Conservation (phyloP, 2,797 vertebrate genomes). For the Catharus ustulatus region DNA sequence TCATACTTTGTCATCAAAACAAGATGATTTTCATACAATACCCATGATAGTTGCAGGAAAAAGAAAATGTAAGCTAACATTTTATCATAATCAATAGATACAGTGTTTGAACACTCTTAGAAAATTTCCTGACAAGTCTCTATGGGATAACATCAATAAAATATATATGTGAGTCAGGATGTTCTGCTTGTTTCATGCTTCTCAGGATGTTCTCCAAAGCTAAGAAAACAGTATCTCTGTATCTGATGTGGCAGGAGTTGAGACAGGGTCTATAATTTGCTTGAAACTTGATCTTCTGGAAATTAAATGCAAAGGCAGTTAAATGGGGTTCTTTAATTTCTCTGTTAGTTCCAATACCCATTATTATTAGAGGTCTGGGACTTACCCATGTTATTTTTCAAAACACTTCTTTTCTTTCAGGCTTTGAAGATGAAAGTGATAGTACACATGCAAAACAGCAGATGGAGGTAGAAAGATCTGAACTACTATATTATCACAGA, state of each 20-base stretch:
- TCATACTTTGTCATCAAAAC: not conserved
- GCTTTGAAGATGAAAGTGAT: not conserved
- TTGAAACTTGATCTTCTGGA: not conserved
- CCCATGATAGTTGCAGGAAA: not conserved
- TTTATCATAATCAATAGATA: not conserved
- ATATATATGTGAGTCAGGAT: not conserved
- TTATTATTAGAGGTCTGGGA: not conserved
- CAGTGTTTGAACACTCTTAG: not conserved
- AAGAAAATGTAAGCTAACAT: not conserved
- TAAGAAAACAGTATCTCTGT: not conserved
- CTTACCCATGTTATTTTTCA: not conserved
- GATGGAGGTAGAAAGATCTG: slow-evolving; percentile 23
- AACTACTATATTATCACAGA: not conserved
- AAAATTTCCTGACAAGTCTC: not conserved
- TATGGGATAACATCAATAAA: not conserved
- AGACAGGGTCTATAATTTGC: not conserved
- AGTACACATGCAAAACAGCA: not conserved
- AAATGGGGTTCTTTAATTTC: not conserved
- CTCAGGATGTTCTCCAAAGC: not conserved
- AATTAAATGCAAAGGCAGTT: not conserved
- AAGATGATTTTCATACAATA: not conserved
- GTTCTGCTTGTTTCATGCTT: not conserved
- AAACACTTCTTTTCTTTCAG: not conserved
- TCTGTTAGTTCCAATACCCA: not conserved
- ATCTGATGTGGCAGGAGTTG: not conserved